These are phyloP conservation scores for Neotragus moschatus DNA, from an alignment of 2,113 vertebrate genomes.

Conservation along the genomic window DNA sequence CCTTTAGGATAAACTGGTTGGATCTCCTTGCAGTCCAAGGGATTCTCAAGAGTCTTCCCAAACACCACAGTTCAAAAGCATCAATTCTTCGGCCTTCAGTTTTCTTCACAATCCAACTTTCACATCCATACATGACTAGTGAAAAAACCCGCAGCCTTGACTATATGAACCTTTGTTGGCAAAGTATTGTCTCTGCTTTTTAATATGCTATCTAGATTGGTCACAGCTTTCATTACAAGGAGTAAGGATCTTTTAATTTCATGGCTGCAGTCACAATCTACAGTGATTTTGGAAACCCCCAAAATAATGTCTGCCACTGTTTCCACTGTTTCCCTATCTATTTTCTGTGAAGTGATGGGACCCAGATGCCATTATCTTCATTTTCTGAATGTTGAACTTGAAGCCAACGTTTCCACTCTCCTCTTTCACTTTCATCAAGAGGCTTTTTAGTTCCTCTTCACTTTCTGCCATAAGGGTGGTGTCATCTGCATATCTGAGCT, in stretches of 20 bases:
- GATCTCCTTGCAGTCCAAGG: background rate
- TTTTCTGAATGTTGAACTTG: background rate
- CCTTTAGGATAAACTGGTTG: background rate
- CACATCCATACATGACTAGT: background rate
- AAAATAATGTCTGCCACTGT: background rate
- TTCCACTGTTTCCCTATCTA: background rate
- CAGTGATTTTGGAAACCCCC: background rate
- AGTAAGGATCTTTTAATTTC: background rate
- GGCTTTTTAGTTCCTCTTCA: background rate
- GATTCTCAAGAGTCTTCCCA: background rate
- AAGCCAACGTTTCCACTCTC: background rate
- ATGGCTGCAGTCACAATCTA: background rate
- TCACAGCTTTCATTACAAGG: background rate
- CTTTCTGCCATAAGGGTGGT: background rate
- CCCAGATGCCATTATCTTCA: accelerated
- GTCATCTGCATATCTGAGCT: background rate
- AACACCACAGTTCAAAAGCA: background rate
- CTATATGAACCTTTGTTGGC: background rate
- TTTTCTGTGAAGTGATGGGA: background rate
- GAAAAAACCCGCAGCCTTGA: background rate
- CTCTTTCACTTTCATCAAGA: background rate
- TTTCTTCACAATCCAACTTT: background rate
- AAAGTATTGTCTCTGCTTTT: background rate
- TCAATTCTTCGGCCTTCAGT: accelerated
- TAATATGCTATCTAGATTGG: background rate